These are phyloP conservation scores for Nixonia krombeini DNA, from an alignment of 1,140 invertebrate genomes.

Conservation along the genomic window DNA sequence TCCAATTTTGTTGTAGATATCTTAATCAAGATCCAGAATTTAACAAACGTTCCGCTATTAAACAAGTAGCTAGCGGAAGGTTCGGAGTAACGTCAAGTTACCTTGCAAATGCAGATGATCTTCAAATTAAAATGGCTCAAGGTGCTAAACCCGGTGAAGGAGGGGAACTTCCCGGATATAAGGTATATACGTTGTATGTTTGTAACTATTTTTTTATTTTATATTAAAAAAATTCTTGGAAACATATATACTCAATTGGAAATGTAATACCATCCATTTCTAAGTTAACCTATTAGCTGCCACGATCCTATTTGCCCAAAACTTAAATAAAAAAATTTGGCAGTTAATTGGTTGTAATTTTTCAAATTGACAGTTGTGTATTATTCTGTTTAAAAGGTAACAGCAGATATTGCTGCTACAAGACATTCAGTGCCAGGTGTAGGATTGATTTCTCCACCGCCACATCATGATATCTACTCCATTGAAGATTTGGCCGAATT, in stretches of 20 bases:
- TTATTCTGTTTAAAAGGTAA: slow-evolving; percentile 80
- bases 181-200: slow-evolving; percentile 68
- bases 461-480: slow-evolving; percentile 99
- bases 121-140: slow-evolving; percentile 99
- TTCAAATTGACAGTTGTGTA: too few species aligned
- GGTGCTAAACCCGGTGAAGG: slow-evolving; percentile 97
- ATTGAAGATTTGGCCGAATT: slow-evolving; percentile 99
- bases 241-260: too few species aligned
- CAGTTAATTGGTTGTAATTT: too few species aligned
- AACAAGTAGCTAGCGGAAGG: slow-evolving; percentile 96
- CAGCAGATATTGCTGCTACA: slow-evolving; percentile 94
- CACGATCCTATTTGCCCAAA: too few species aligned
- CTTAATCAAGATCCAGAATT: slow-evolving; percentile 83
- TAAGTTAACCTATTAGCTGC: too few species aligned
- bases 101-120: slow-evolving; percentile 94
- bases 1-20: slow-evolving; percentile 51
- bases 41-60: slow-evolving; percentile 86
- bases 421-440: slow-evolving; percentile 97
- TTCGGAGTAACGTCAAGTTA: slow-evolving; percentile 99
- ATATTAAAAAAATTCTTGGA: too few species aligned
- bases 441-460: slow-evolving; percentile 98
- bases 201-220: too few species aligned
- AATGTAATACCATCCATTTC: too few species aligned
- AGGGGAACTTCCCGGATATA: slow-evolving; percentile 92
- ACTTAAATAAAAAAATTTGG: too few species aligned